phyloP scores from a whole-genome alignment of 2,113 vertebrate genomes.

The Saccopteryx leptura region DNA sequence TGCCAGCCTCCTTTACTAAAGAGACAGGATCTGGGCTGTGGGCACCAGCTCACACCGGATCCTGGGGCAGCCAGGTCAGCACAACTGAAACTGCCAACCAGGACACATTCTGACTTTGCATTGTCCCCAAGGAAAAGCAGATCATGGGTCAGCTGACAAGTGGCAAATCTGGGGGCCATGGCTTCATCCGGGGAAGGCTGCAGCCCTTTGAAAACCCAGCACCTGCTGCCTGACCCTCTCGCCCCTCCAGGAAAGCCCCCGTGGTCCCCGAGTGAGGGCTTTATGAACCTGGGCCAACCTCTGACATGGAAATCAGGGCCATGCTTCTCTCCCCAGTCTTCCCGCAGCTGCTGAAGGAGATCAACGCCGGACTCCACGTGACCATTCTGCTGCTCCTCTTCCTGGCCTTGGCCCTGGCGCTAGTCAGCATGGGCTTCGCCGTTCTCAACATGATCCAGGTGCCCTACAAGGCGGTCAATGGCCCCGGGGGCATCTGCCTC shows the following conservation, averaged over 20 bases:
- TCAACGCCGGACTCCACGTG: constrained; percentile 94
- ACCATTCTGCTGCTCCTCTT: constrained; percentile 95
- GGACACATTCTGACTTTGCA: background rate
- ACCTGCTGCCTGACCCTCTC: background rate
- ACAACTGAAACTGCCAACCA: background rate
- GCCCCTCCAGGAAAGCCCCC: fast-evolving
- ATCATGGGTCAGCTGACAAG: background rate
- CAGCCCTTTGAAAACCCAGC: background rate
- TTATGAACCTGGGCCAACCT: background rate
- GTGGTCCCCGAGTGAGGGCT: fast-evolving
- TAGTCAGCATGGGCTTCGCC: constrained; percentile 96
- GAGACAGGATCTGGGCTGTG: background rate
- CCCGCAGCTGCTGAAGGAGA: constrained; percentile 93
- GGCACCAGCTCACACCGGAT: background rate
- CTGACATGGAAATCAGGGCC: background rate
- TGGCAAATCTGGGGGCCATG: too few species aligned
- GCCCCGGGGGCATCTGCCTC: constrained; percentile 95
- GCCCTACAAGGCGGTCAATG: constrained; percentile 96
- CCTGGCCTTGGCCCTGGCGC: constrained; percentile 91
- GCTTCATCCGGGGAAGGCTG: background rate
- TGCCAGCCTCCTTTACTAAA: background rate
- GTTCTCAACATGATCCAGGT: constrained; percentile 96
- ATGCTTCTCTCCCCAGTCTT: constrained; percentile 91
- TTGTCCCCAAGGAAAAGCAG: background rate
- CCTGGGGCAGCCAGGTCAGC: background rate